phyloP scores from a whole-genome alignment of 2,888 invertebrate species.

The Apantesis nais region DNA sequence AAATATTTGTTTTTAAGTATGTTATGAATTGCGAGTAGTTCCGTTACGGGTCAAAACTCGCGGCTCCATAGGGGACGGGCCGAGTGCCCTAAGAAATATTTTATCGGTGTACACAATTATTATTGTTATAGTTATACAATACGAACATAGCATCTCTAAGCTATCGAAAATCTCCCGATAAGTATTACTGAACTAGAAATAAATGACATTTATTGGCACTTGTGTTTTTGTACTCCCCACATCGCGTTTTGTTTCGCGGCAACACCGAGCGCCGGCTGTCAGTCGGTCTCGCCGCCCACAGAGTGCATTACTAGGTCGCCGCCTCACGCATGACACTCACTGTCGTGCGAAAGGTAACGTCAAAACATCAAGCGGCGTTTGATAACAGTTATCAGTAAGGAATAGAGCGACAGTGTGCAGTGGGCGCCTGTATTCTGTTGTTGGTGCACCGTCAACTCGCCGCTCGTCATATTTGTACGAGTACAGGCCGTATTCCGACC shows the following conservation, averaged over 20 bases:
- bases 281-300: constrained; percentile 16
- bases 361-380: constrained; percentile 18
- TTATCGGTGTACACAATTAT: constrained; percentile 32
- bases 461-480: neutral
- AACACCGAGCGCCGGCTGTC: constrained; percentile 34
- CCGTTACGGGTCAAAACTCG: constrained; percentile 13
- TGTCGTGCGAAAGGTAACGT: constrained; percentile 13
- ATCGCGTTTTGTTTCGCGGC: constrained; percentile 15
- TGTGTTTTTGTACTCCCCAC: constrained; percentile 43
- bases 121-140: constrained; percentile 46
- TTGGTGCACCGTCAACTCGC: constrained; percentile 8
- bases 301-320: neutral
- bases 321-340: constrained; percentile 9
- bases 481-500: neutral
- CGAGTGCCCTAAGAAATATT: constrained; percentile 7
- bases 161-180: constrained; percentile 66
- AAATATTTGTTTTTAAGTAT: constrained; percentile 6
- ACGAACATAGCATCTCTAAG: constrained; percentile 42
- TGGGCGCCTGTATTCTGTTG: constrained; percentile 34
- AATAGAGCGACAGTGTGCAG: constrained; percentile 17
- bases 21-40: constrained; percentile 4
- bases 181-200: constrained; percentile 73
- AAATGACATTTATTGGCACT: constrained; percentile 74
- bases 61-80: constrained; percentile 1
- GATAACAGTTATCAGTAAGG: constrained; percentile 35